phyloP scores from a whole-genome alignment of 2,888 invertebrate species.

The Luperina testacea region DNA sequence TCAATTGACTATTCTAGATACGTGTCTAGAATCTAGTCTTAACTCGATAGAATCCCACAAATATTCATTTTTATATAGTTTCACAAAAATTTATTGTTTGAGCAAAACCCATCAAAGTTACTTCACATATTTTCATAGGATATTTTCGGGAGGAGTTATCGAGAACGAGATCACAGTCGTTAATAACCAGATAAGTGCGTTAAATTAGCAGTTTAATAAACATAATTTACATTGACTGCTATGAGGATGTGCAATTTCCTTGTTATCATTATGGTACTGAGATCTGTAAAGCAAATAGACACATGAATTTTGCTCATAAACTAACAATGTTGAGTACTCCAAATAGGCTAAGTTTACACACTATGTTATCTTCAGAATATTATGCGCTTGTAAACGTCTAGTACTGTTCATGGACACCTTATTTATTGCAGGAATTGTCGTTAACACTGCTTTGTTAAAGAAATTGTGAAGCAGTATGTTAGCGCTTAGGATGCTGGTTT shows the following conservation, averaged over 20 bases:
- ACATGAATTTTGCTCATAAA: slow-evolving; percentile 4
- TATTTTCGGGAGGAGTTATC: slow-evolving; percentile 8
- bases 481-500: not conserved
- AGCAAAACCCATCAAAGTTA: not conserved
- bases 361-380: slow-evolving; percentile 17
- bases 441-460: slow-evolving; percentile 6
- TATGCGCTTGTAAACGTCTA: slow-evolving; percentile 27
- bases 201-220: slow-evolving; percentile 40
- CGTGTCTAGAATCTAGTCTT: no score
- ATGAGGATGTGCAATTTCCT: slow-evolving; percentile 22
- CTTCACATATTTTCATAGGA: not conserved
- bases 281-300: slow-evolving; percentile 4
- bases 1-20: no score
- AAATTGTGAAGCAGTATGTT: slow-evolving; percentile 4
- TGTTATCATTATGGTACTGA: slow-evolving; percentile 10
- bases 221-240: slow-evolving; percentile 12
- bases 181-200: slow-evolving; percentile 14
- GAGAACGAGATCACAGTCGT: slow-evolving; percentile 31
- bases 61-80: not conserved
- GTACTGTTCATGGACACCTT: not conserved
- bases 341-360: slow-evolving; percentile 2
- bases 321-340: not conserved
- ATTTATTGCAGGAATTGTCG: not conserved
- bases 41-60: no score
- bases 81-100: not conserved